Conservation (phyloP, 2,797 vertebrate species). For the Fistularia commersonii region DNA sequence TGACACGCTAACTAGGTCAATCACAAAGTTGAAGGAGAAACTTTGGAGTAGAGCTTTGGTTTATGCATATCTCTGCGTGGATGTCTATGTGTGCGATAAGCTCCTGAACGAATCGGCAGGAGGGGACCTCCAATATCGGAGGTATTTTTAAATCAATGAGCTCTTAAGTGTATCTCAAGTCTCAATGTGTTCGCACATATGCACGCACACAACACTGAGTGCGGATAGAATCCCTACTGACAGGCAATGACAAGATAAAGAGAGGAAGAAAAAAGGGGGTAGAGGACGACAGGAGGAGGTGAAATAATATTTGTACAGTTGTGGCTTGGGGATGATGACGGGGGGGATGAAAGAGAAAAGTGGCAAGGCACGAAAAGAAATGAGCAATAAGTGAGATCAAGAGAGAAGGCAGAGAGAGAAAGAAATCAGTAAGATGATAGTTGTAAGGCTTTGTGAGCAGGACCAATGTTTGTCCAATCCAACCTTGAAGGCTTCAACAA, state of each 20-base stretch:
- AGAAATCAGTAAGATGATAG: slow-evolving; percentile 40
- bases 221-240: slow-evolving; percentile 76
- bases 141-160: slow-evolving; percentile 84
- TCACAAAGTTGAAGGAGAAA: slow-evolving; percentile 78
- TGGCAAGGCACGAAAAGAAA: slow-evolving; percentile 64
- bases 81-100: slow-evolving; percentile 60
- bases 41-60: slow-evolving; percentile 73
- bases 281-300: slow-evolving; percentile 63
- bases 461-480: slow-evolving; percentile 45
- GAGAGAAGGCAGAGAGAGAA: slow-evolving; percentile 57
- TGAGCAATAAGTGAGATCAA: slow-evolving; percentile 64
- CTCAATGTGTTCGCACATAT: slow-evolving; percentile 65
- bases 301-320: slow-evolving; percentile 73
- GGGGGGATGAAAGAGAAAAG: slow-evolving; percentile 51
- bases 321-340: slow-evolving; percentile 14
- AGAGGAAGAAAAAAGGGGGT: slow-evolving; percentile 56
- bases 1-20: slow-evolving; percentile 77
- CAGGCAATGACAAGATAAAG: slow-evolving; percentile 80
- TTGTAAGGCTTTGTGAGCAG: slow-evolving; percentile 39
- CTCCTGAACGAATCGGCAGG: slow-evolving; percentile 70
- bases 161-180: slow-evolving; percentile 74
- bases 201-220: slow-evolving; percentile 63
- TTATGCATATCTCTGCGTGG: slow-evolving; percentile 57
- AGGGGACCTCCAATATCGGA: slow-evolving; percentile 76
- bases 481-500: slow-evolving; percentile 39